Base-by-base conservation (phyloP, 2,888 invertebrate species). In the Philonicus albiceps region DNA sequence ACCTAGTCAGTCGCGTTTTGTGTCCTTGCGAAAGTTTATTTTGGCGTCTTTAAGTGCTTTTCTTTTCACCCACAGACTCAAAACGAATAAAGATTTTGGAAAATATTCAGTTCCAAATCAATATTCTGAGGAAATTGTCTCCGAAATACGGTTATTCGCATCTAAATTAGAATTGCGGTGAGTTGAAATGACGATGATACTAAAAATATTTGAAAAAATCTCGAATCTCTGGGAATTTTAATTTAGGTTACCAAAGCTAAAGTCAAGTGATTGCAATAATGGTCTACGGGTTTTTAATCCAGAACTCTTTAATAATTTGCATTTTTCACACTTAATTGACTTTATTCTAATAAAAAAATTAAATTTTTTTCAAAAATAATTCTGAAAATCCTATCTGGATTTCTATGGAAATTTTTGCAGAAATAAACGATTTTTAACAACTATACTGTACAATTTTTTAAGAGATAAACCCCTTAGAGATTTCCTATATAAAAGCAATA, bases 21-120 rank as follows among this genome's bases (percentile, higher is more conserved):
- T 22, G 19, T 34, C 22, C 22, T 22, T 19, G 34, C 40, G 34
- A 76, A 76, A 40, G 76, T 76, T 76, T 76, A 76, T 76, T 76
- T 76, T 37, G 40, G 76, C 76, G 40, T 76, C 76, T 76, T 76
- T 76, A 76, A 76, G 76, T 76, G 76, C 76, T 76, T 76, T 76
- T 40, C 40, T 22, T 40, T 76, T 76, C 76, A 76, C 40, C 40
- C 76, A 31, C 40, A 19, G 37, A 27, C 40, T 76, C 76, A 76
- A 76, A 37, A 40, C 76, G 37, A 76, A 76, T 64, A 64, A 64
- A 64, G 64, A 64, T 64, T 64, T 64, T 11, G 64, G 64, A 64
- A 64, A 64, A 64, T 64, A 76, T 76, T 76, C 11, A 34, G 22
- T 19, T 76, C 34, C 7, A 13, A 40, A 76, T 76, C 76, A 37